These are phyloP conservation scores for Stenopsyche tienmushanensis DNA, from an alignment of 1,140 invertebrate species.

Conservation along the genomic window DNA sequence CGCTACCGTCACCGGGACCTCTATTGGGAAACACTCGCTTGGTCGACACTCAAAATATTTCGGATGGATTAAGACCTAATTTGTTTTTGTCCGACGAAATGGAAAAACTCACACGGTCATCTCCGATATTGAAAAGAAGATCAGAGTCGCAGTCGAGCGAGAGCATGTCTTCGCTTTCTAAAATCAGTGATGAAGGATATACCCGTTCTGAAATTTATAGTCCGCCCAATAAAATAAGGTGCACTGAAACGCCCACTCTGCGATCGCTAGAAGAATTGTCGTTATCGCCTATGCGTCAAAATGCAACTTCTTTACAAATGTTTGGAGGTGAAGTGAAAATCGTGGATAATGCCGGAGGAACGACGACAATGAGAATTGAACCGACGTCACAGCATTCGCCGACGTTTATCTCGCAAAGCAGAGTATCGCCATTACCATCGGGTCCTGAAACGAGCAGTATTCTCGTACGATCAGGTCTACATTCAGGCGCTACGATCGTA, in stretches of 20 bases:
- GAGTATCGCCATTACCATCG: constrained; percentile 50
- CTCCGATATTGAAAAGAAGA: constrained; percentile 18
- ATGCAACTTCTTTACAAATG: constrained; percentile 65
- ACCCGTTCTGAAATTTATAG: constrained; percentile 52
- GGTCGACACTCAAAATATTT: constrained; percentile 59
- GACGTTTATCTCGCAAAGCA: constrained; percentile 53
- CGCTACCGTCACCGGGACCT: constrained; percentile 75
- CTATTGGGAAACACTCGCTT: constrained; percentile 75
- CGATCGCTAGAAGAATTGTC: constrained; percentile 61
- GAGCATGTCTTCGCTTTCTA: constrained; percentile 19
- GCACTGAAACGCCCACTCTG: constrained; percentile 54
- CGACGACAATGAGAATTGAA: constrained; percentile 72
- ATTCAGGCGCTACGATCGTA: constrained; percentile 72
- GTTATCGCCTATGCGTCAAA: constrained; percentile 50
- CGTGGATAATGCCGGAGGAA: constrained; percentile 64
- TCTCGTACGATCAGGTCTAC: constrained; percentile 70
- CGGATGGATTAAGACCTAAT: constrained; percentile 36
- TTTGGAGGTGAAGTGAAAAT: constrained; percentile 79
- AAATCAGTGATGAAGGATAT: constrained; percentile 32
- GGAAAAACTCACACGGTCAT: constrained; percentile 8
- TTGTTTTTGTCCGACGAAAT: constrained; percentile 1
- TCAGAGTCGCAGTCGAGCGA: constrained; percentile 27
- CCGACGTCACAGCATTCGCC: constrained; percentile 57
- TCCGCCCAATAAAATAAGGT: constrained; percentile 56
- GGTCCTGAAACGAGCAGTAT: constrained; percentile 60